Base-by-base conservation (phyloP, 2,888 invertebrate species). In the Aphrophora alni region DNA sequence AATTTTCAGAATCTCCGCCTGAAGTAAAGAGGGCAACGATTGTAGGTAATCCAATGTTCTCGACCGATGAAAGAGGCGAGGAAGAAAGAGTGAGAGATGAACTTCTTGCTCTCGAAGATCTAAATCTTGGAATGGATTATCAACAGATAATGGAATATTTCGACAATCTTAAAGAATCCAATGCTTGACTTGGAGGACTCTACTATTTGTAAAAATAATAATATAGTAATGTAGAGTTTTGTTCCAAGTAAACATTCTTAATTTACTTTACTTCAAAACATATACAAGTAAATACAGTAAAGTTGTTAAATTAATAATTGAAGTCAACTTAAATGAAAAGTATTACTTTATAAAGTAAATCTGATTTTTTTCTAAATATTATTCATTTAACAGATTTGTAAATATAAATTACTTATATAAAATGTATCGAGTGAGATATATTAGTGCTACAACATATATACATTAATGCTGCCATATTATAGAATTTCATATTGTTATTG, bases 111-210 rank as follows among this genome's bases (percentile, higher is more conserved):
- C 90, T 96, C 85, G 95, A 96, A 89, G 95, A 96, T 88, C 91
- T 96, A 84, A 92, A 92, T 86, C 88, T 92, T 82, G 95, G 95
- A 87, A 96, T 98, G 97, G 97, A 98, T 90, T 98, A 98, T 90
- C 97, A 98, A 89, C 97, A 98, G 91, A 95, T 98, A 89, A 96
- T 98, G 96, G 95, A 97, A 89, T 98, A 98, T 90, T 98, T 98
- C 91, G 97, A 98, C 91, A 98, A 97, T 92, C 92, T 98, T 88
- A 98, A 98, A 92, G 97, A 97, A 91, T 91, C 91, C 1, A 90
- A 90, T 84, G 91, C 91, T 84, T 86, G 84, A 84, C 82, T 78
- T 33, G 38, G 33, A 21, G 21, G 21, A 59, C 44, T 44, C 17
- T 44, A 44, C 44, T 44, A 44, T 17, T 59, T 59, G 21, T 59